These are phyloP conservation scores for Sylvia atricapilla DNA, from an alignment of 2,113 vertebrate genomes.

Conservation along the genomic window DNA sequence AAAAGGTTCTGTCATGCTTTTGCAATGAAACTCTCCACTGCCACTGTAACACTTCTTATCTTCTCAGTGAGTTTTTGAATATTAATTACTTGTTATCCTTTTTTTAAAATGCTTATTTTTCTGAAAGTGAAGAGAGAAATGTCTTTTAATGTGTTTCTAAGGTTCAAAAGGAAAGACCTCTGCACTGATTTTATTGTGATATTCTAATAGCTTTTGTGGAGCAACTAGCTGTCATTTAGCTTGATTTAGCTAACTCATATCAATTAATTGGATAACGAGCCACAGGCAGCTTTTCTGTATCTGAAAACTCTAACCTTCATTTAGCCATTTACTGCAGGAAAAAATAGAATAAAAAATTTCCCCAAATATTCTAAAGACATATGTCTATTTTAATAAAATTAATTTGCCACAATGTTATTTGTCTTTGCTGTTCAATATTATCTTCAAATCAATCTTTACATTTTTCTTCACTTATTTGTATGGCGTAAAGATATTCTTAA, in stretches of 20 bases:
- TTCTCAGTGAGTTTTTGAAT: not conserved
- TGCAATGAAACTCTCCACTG: not conserved
- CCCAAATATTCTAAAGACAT: not conserved
- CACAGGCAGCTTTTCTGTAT: conserved; percentile 13
- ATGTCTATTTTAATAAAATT: not conserved
- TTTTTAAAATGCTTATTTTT: not conserved
- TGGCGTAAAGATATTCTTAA: not conserved
- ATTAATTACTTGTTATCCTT: not conserved
- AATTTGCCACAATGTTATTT: not conserved
- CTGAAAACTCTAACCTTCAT: conserved; percentile 34
- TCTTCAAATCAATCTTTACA: not conserved
- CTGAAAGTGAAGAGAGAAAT: not conserved
- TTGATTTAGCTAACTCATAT: conserved; percentile 43
- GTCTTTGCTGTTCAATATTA: not conserved
- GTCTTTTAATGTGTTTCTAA: not conserved
- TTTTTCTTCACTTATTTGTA: not conserved
- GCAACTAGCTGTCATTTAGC: conserved; percentile 37
- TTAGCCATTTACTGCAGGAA: conserved; percentile 31
- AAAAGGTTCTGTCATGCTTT: not conserved
- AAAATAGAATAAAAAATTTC: conserved; percentile 39
- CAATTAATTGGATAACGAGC: conserved; percentile 62
- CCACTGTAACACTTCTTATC: not conserved
- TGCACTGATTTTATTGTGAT: not conserved
- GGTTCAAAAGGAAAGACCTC: not conserved
- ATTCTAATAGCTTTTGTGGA: not conserved